Percentiles rank a stretch among this genome's conserved stretches.
These are phyloP conservation scores for Paelopatides confundens DNA, from an alignment of 53 echinoderm and acorn worm species.

Conservation along the genomic window DNA sequence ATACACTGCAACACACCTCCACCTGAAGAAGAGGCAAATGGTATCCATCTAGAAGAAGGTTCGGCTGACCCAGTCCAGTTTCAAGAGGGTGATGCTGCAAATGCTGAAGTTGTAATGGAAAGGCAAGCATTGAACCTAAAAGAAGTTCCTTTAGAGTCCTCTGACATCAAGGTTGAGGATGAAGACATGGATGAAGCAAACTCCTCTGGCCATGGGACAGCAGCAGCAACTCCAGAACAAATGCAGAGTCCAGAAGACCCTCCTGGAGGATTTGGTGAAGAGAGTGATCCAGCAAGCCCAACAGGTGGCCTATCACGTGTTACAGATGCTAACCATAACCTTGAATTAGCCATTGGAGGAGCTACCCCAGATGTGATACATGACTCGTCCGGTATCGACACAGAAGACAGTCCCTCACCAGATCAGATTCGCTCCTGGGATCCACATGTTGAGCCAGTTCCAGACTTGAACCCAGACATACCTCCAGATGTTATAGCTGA, in stretches of 20 bases:
- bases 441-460: slow-evolving; percentile 74
- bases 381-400: slow-evolving; percentile 78
- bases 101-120: slow-evolving; percentile 14
- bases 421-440: slow-evolving; percentile 87
- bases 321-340: slow-evolving; percentile 17
- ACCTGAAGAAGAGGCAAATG: slow-evolving; percentile 71
- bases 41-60: slow-evolving; percentile 8
- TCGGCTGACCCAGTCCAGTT: slow-evolving; percentile 7
- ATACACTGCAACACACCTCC: slow-evolving; percentile 87
- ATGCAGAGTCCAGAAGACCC: slow-evolving; percentile 48
- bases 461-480: slow-evolving; percentile 34
- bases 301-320: slow-evolving; percentile 13
- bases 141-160: slow-evolving; percentile 43
- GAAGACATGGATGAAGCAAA: slow-evolving; percentile 37
- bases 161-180: slow-evolving; percentile 10
- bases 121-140: slow-evolving; percentile 45
- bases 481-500: slow-evolving; percentile 61
- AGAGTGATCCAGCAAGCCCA: neutral
- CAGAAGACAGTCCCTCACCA: slow-evolving; percentile 74
- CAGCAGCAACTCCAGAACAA: slow-evolving; percentile 62
- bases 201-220: slow-evolving; percentile 68
- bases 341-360: slow-evolving; percentile 8
- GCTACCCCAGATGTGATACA: slow-evolving; percentile 63
- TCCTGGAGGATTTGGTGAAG: slow-evolving; percentile 23
- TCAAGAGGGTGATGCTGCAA: slow-evolving; percentile 22